These are phyloP conservation scores for Standfussiana lucernea DNA, from an alignment of 2,888 invertebrate species.

Conservation along the genomic window DNA sequence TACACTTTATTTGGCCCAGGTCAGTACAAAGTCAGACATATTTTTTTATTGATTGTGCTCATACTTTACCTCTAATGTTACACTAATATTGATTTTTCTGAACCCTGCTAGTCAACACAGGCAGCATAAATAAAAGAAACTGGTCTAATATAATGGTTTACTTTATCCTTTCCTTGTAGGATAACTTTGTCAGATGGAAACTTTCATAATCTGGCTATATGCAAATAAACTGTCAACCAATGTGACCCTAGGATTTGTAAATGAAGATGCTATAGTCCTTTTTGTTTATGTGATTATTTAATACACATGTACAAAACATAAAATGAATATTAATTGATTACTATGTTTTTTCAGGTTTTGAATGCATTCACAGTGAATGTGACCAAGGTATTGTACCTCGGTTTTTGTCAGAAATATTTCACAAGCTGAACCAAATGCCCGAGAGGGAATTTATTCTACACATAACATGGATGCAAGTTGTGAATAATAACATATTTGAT, in stretches of 20 bases:
- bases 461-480: constrained; percentile 94
- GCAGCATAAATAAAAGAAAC: neutral
- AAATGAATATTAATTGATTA: neutral
- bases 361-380: constrained; percentile 91
- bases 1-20: constrained; percentile 94
- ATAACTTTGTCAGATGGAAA: neutral
- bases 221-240: neutral
- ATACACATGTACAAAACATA: neutral
- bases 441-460: constrained; percentile 92
- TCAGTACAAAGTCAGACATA: constrained; percentile 69
- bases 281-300: neutral
- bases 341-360: constrained; percentile 82
- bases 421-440: constrained; percentile 91
- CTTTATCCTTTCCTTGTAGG: neutral
- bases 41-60: constrained; percentile 5
- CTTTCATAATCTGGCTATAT: neutral
- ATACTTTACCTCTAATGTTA: neutral
- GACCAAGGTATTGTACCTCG: constrained; percentile 94
- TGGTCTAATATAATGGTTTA: neutral
- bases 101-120: neutral
- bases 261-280: neutral
- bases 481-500: constrained; percentile 92
- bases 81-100: neutral
- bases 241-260: neutral
- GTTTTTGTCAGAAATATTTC: constrained; percentile 93